phyloP scores from a whole-genome alignment of 2,888 invertebrate genomes.

The Dynastes grantii region DNA sequence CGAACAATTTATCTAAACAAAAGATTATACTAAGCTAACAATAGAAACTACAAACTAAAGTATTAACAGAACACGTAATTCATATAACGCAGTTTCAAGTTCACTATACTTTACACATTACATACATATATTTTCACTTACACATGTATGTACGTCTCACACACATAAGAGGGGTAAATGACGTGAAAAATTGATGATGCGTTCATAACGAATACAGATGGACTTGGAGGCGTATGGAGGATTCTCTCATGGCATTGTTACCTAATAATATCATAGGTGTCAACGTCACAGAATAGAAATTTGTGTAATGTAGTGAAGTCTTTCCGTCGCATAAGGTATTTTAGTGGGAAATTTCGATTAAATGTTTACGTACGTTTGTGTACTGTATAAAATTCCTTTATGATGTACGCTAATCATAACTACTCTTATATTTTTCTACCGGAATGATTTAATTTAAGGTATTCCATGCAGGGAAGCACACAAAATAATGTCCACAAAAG shows the following conservation, averaged over 20 bases:
- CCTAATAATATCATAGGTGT: background rate
- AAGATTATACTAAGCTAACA: too few relatives aligned
- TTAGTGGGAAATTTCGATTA: background rate
- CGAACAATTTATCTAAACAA: too few relatives aligned
- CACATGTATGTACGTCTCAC: background rate
- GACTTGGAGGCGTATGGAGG: background rate
- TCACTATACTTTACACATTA: background rate
- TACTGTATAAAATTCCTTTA: too few relatives aligned
- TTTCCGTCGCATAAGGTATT: background rate
- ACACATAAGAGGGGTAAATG: background rate
- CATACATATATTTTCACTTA: background rate
- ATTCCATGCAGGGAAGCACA: too few relatives aligned
- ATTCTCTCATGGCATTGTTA: background rate
- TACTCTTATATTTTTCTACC: too few relatives aligned
- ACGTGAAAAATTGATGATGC: conserved; percentile 19
- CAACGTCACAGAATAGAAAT: conserved; percentile 12
- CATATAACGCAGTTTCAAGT: too few relatives aligned
- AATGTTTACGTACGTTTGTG: background rate
- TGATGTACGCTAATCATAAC: too few relatives aligned
- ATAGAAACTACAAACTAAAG: too few relatives aligned
- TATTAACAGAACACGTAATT: too few relatives aligned
- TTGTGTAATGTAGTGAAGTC: conserved; percentile 5
- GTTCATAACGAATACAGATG: conserved; percentile 33
- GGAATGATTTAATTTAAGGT: too few relatives aligned
- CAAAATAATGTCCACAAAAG: too few relatives aligned